Percentiles rank a stretch among this genome's conserved stretches.
Conservation (phyloP, 2,888 invertebrate genomes). For the Ischnura elegans region DNA sequence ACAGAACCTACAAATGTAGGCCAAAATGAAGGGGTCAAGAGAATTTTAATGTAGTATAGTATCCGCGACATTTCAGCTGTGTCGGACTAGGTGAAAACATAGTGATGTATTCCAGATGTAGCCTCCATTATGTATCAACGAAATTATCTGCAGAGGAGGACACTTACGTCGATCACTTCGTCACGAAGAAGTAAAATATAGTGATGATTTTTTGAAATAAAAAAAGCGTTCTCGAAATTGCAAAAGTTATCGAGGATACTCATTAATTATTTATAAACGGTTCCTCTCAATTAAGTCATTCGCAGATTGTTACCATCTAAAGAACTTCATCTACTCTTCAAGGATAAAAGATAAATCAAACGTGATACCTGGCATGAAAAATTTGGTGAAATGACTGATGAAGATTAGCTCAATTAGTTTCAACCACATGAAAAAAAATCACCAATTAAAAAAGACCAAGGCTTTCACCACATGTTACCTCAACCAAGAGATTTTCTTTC, state of each 20-base stretch:
- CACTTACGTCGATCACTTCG: too few relatives aligned
- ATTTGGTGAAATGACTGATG: neutral
- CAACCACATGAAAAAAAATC: neutral
- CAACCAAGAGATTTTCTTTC: neutral
- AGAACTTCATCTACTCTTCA: neutral
- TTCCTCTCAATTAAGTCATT: neutral
- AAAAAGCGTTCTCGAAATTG: neutral
- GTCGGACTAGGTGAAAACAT: too few relatives aligned
- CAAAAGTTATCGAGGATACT: neutral
- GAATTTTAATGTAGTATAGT: too few relatives aligned
- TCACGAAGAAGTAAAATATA: too few relatives aligned
- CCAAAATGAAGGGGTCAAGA: too few relatives aligned
- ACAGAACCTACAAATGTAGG: too few relatives aligned
- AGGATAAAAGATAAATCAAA: neutral
- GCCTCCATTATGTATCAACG: too few relatives aligned
- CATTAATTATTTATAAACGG: neutral
- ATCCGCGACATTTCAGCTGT: too few relatives aligned
- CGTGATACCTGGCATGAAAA: neutral
- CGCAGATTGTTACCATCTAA: neutral
- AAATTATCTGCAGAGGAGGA: too few relatives aligned
- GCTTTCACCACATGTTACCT: conserved; percentile 3
- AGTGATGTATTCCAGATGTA: too few relatives aligned
- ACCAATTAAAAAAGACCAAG: neutral
- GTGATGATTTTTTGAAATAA: too few relatives aligned
- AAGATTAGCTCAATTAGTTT: neutral